Base-by-base conservation (phyloP, 2,113 vertebrate genomes). In the Anas platyrhynchos region DNA sequence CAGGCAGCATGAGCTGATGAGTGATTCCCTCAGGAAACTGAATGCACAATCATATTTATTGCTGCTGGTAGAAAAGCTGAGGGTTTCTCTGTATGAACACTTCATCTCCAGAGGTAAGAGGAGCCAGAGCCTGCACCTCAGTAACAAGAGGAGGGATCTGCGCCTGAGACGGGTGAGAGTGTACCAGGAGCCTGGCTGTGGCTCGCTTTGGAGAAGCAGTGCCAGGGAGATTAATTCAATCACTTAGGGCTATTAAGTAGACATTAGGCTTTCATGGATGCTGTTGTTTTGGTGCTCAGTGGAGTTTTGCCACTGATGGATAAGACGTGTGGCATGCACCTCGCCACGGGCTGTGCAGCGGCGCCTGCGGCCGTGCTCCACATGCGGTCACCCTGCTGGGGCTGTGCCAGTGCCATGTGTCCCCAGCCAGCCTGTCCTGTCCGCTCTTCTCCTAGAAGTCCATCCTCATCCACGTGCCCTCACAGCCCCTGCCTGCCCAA, bases 101-200 rank as follows among this genome's bases (percentile, higher is more conserved):
- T 38, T 77, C 65, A 12, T 66, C 59, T 81, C 41, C 59, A 54
- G 59, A 34, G 80, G 55, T 12, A 14, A 2, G 72, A 13, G 29
- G 38, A 59, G 8, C 21, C 58, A 11, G 34, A 61, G 18, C 14
- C 34, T 21, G 32, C 6, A 55, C 16, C 20, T 31, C 55, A 2
- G 0, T 0, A 21, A 18, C 2, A 1, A 8, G 52, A 43, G 38
- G 20, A 7, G 8, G 38, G 16, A 13, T 23, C 34, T 16, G 31
- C 7, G 3, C 12, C 1, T 2, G 54, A 7, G 31, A 6, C 0
- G 0, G 55, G 65, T 72, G 88, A 90, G 44, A 13, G 71, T 67
- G 83, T 87, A 76, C 58, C 77, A 75, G 5, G 46, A 15, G 13
- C 22, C 43, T 54, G 54, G 13, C 86, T 55, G 36, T 20, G 89